A percentile compares a stretch with the other conserved stretches of the same genome.
Evolutionary conservation across 2,797 vertebrate genomes (phyloP).

Genomic region (Scolopax rusticola): DNA sequence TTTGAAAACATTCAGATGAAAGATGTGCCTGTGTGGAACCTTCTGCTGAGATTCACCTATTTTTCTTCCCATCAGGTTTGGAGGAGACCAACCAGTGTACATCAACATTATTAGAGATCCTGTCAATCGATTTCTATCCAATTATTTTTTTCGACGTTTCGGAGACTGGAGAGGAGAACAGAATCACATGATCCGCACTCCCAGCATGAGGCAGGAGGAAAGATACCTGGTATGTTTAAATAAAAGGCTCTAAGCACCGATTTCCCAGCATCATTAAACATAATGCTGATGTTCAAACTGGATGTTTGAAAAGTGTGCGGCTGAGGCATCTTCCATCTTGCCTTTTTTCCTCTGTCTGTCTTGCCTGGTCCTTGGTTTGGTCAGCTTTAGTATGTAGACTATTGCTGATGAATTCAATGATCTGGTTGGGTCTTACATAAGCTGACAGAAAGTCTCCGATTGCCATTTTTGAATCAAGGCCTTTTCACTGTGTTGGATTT

Average conservation of each 20-base stretch:
- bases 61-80: conserved; percentile 84
- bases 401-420: neutral
- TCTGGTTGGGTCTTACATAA: neutral
- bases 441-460: neutral
- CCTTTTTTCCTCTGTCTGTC: neutral
- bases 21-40: neutral
- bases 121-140: conserved; percentile 95
- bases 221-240: conserved; percentile 91
- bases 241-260: neutral
- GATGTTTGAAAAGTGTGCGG: neutral
- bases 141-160: conserved; percentile 98
- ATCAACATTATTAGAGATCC: conserved; percentile 99
- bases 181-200: conserved; percentile 97
- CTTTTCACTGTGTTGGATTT: neutral
- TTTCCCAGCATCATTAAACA: neutral
- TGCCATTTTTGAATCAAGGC: rapidly evolving
- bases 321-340: neutral
- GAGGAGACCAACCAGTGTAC: conserved; percentile 96
- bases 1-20: neutral
- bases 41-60: conserved; percentile 1
- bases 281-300: neutral
- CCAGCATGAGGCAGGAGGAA: conserved; percentile 98
- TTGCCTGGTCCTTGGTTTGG: neutral
- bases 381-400: neutral
- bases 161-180: conserved; percentile 99